Base-by-base conservation (phyloP, 1,140 invertebrate species). In the Pseudomyrmex concolor region DNA sequence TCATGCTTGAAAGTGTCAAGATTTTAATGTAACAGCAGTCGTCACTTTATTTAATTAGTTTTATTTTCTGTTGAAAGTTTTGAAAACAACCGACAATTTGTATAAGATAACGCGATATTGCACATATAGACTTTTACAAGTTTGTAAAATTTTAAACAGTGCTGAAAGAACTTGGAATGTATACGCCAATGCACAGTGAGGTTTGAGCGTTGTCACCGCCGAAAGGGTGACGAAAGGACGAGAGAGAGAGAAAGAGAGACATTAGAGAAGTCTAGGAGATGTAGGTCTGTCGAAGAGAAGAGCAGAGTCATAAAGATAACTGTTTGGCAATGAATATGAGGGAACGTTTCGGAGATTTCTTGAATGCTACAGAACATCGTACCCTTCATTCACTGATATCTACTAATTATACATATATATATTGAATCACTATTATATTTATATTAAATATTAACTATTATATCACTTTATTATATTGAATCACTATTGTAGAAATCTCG, bases 241-340 rank as follows among this genome's bases (percentile, higher is more conserved):
- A 89, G 34, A 34, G 25, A 25, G 2, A 25, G 25, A 25, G 25
- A 25, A 0, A 25, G 82, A 89, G 82, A 84, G 87, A 85, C 83
- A 84, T 81, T 80, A 86, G 87, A 87, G 87, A 87, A 86, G 87
- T 84, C 84, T 90, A 70, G 84, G 72, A 70, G 83, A 73, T 80
- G 86, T 86, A 86, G 82, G 85, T 66, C 66, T 60, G 63, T 78
- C 84, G 64, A 68, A 85, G 84, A 76, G 73, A 84, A 86, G 76
- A 89, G 87, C 76, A 70, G 72, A 77, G 81, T 64, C 83, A 88
- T 84, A 83, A 89, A 89, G 81, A 89, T 89, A 85, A 87, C 88
- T 84, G 88, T 85, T 74, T 70, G 78, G 84, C 86, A 72, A 78
- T 68, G 86, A 88, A 84, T 85, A 83, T 87, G 83, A 85, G 76